Evolutionary conservation across 2,797 vertebrate species (phyloP).

Genomic region (Crax fasciolata): DNA sequence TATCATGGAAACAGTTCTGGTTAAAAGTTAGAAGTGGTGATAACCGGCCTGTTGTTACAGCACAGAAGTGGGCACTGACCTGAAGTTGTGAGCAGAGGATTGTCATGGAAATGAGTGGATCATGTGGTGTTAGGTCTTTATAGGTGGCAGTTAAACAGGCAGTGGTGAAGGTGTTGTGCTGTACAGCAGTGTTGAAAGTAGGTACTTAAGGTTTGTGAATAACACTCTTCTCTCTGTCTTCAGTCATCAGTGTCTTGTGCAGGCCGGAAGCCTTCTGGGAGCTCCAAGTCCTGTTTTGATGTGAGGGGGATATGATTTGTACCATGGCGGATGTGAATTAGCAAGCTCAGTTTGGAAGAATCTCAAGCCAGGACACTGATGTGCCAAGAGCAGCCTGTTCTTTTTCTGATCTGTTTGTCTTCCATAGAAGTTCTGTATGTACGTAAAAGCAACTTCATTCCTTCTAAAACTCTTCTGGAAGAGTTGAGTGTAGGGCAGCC

Average conservation of each 20-base stretch:
- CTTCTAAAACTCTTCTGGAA: not conserved
- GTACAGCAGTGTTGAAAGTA: not conserved
- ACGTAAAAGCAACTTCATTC: not conserved
- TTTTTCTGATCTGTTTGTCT: not conserved
- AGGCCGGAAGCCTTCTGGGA: not conserved
- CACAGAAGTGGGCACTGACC: fast-evolving
- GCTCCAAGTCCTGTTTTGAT: not conserved
- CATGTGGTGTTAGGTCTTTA: not conserved
- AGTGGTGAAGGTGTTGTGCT: not conserved
- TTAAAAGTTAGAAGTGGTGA: not conserved
- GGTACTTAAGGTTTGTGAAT: not conserved
- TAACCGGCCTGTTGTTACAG: fast-evolving
- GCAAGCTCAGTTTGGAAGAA: not conserved
- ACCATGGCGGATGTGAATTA: not conserved
- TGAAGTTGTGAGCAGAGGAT: not conserved
- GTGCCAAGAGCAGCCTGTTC: not conserved
- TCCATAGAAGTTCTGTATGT: fast-evolving
- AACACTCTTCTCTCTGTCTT: not conserved
- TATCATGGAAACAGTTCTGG: not conserved
- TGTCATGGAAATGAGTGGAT: not conserved
- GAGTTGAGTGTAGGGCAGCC: not conserved
- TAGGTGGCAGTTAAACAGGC: not conserved
- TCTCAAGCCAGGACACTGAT: not conserved
- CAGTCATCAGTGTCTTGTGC: not conserved
- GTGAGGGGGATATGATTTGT: not conserved